Evolutionary conservation across 2,888 invertebrate species (phyloP).

Genomic region (Neoaliturus tenellus): DNA sequence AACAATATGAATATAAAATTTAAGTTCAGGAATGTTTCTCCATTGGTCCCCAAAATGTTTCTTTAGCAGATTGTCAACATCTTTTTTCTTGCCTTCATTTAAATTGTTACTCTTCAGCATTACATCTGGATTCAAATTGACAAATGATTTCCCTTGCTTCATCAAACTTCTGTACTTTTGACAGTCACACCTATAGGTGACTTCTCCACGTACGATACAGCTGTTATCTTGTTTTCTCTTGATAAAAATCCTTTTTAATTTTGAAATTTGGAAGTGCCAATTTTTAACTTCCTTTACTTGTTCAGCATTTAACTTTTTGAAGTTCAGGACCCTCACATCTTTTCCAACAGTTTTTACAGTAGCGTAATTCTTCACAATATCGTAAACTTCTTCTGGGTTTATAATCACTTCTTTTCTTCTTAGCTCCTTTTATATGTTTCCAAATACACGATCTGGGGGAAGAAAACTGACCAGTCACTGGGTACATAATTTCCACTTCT

Average conservation of each 20-base stretch:
- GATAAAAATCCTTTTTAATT: slow-evolving; percentile 48
- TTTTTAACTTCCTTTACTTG: slow-evolving; percentile 23
- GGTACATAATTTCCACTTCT: slow-evolving; percentile 64
- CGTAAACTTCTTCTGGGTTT: slow-evolving; percentile 59
- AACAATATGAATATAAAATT: slow-evolving; percentile 40
- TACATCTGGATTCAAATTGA: slow-evolving; percentile 31
- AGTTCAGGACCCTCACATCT: neutral
- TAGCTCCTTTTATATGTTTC: slow-evolving; percentile 65
- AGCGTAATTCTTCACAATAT: slow-evolving; percentile 21
- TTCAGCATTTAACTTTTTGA: neutral
- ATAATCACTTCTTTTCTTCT: slow-evolving; percentile 62
- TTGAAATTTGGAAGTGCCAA: slow-evolving; percentile 48
- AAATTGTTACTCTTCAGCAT: slow-evolving; percentile 41
- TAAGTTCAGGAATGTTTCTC: slow-evolving; percentile 49
- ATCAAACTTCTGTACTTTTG: slow-evolving; percentile 44
- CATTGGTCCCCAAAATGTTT: slow-evolving; percentile 41
- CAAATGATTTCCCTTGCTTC: slow-evolving; percentile 42
- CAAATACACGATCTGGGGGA: slow-evolving; percentile 67
- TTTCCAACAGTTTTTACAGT: no score
- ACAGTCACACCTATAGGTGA: slow-evolving; percentile 7
- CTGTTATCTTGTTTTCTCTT: slow-evolving; percentile 29
- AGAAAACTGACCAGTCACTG: slow-evolving; percentile 67
- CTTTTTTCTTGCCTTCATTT: slow-evolving; percentile 41
- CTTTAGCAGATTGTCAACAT: slow-evolving; percentile 51
- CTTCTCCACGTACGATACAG: slow-evolving; percentile 41